A percentile compares a stretch with the other conserved stretches of the same genome.
Evolutionary conservation across 2,888 invertebrate species (phyloP).

Genomic region (Caenorhabditis sp.): DNA sequence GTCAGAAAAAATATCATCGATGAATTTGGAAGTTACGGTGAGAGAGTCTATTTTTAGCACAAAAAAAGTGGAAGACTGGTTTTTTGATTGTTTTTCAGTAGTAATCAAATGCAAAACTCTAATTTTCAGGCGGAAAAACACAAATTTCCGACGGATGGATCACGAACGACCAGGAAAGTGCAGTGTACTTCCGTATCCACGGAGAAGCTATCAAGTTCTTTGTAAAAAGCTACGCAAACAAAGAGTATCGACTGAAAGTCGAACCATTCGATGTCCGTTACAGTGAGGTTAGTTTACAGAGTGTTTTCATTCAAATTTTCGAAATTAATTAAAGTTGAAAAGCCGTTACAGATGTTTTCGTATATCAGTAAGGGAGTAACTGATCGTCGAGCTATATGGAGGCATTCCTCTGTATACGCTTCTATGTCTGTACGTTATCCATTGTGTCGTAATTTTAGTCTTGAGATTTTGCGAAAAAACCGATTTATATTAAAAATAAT

Average conservation of each 20-base stretch:
- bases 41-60: constrained; percentile 11
- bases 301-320: too few relatives aligned
- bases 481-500: background rate
- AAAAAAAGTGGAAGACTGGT: background rate
- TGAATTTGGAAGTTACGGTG: constrained; percentile 68
- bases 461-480: background rate
- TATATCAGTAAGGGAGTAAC: constrained; percentile 29
- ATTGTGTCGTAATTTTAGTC: constrained; percentile 1
- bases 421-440: constrained; percentile 61
- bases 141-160: constrained; percentile 73
- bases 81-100: background rate
- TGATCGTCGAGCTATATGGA: constrained; percentile 61
- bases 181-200: constrained; percentile 73
- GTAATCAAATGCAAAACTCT: too few relatives aligned
- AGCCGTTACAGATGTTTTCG: constrained; percentile 58
- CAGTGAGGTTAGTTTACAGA: constrained; percentile 69
- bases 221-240: constrained; percentile 49
- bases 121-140: constrained; percentile 64
- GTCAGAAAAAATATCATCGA: constrained; percentile 57
- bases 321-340: background rate
- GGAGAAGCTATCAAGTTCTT: constrained; percentile 75
- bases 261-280: constrained; percentile 76
- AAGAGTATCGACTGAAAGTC: constrained; percentile 69
- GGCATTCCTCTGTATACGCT: constrained; percentile 61
- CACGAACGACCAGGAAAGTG: constrained; percentile 64